Conservation (phyloP, 2,888 invertebrate genomes). For the Mesochorus sp. region DNA sequence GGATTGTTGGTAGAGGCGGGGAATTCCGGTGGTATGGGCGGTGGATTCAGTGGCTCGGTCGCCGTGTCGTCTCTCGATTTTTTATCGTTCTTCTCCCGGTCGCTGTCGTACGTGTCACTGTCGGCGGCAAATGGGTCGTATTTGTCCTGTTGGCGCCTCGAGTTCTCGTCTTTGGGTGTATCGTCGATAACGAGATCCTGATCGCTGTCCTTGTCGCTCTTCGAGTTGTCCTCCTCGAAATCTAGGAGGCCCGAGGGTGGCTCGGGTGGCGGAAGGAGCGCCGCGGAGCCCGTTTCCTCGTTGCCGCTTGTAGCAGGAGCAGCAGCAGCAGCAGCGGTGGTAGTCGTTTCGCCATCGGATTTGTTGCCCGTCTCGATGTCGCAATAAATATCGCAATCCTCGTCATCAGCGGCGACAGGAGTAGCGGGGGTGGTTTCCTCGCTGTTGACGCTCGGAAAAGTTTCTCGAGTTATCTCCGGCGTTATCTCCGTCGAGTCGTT, state of each 20-base stretch:
- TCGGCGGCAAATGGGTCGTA: constrained; percentile 80
- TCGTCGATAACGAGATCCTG: constrained; percentile 79
- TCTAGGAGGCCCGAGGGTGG: constrained; percentile 81
- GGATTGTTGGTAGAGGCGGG: constrained; percentile 38
- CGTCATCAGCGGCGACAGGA: constrained; percentile 76
- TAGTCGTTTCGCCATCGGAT: constrained; percentile 72
- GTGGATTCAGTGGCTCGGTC: constrained; percentile 49
- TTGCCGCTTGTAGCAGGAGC: too few species aligned
- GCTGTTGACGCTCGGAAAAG: too few species aligned
- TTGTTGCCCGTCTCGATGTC: constrained; percentile 83
- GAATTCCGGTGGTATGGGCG: constrained; percentile 61
- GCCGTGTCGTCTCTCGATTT: too few species aligned
- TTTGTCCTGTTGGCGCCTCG: constrained; percentile 73
- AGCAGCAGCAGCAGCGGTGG: too few species aligned
- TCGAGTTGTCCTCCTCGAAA: constrained; percentile 79
- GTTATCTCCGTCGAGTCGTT: too few species aligned
- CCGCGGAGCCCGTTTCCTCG: too few species aligned
- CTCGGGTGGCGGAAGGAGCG: constrained; percentile 81
- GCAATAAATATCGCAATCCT: constrained; percentile 86
- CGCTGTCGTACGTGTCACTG: constrained; percentile 77
- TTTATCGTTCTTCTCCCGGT: constrained; percentile 44
- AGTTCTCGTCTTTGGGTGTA: constrained; percentile 74
- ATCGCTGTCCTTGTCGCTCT: constrained; percentile 79
- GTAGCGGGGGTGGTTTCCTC: constrained; percentile 37
- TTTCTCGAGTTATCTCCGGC: too few species aligned